Conservation (phyloP, 2,113 vertebrate species). For the Tragelaphus scriptus region DNA sequence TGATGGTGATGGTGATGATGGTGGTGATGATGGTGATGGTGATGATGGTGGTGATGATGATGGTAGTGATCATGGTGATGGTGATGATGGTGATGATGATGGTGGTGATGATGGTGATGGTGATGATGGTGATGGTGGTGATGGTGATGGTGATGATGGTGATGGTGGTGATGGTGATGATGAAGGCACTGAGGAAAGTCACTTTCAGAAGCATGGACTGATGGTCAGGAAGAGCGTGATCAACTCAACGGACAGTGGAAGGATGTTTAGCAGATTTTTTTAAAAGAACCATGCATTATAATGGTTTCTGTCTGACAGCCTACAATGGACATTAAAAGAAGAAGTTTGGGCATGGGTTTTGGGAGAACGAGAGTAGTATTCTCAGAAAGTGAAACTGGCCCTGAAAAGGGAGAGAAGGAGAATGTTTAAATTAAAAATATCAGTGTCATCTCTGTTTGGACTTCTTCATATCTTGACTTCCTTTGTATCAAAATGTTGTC, state of each 20-base stretch:
- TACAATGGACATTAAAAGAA: not conserved
- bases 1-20: no score
- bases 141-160: not conserved
- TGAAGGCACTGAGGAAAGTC: not conserved
- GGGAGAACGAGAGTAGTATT: not conserved
- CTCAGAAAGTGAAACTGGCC: not conserved
- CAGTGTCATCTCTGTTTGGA: not conserved
- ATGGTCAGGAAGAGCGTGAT: not conserved
- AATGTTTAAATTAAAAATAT: not conserved
- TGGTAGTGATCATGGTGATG: not conserved
- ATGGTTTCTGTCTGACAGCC: not conserved
- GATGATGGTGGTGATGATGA: not conserved
- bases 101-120: not conserved
- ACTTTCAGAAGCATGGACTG: not conserved
- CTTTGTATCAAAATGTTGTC: not conserved
- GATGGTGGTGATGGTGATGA: not conserved
- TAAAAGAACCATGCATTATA: not conserved
- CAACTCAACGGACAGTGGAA: not conserved
- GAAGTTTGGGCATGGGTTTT: not conserved
- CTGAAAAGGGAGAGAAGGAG: not conserved
- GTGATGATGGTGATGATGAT: not conserved
- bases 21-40: fast-evolving
- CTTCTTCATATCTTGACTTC: not conserved
- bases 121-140: no score
- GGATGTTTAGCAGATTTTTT: not conserved